phyloP scores from a whole-genome alignment of 2,113 vertebrate species.

The Istiophorus platypterus region DNA sequence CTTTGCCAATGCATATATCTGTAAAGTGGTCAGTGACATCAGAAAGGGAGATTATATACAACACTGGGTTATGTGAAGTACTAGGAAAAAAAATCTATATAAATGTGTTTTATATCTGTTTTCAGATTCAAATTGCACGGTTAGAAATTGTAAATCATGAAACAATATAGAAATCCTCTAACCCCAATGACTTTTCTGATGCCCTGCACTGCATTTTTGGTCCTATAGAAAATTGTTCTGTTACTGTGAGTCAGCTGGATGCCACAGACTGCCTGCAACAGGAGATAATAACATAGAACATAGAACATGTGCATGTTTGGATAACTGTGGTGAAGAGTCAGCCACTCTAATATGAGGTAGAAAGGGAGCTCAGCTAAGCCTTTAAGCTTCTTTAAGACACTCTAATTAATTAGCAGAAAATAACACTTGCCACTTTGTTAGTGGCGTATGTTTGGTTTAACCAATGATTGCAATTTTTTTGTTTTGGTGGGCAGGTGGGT shows the following conservation, averaged over 20 bases:
- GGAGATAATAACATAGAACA: not conserved
- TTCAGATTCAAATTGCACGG: too few species aligned
- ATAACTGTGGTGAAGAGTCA: not conserved
- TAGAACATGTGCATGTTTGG: not conserved
- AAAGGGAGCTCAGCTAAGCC: constrained; percentile 44
- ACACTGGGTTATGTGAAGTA: too few species aligned
- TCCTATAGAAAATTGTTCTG: not conserved
- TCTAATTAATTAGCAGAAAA: constrained; percentile 59
- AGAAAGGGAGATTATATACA: too few species aligned
- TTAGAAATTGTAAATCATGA: too few species aligned
- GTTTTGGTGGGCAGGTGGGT: not conserved
- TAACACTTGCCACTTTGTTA: constrained; percentile 24
- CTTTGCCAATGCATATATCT: too few species aligned
- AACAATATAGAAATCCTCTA: too few species aligned
- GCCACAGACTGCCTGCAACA: not conserved
- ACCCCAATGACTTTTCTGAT: too few species aligned
- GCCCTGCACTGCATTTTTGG: not conserved
- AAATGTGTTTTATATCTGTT: too few species aligned
- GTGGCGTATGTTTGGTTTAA: constrained; percentile 15
- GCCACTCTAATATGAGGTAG: constrained; percentile 20
- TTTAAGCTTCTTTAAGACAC: constrained; percentile 65
- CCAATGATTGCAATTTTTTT: not conserved
- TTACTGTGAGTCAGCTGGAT: not conserved
- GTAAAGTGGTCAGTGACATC: too few species aligned
- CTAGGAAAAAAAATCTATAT: too few species aligned